phyloP scores from a whole-genome alignment of 2,113 vertebrate species.

The Procavia capensis region DNA sequence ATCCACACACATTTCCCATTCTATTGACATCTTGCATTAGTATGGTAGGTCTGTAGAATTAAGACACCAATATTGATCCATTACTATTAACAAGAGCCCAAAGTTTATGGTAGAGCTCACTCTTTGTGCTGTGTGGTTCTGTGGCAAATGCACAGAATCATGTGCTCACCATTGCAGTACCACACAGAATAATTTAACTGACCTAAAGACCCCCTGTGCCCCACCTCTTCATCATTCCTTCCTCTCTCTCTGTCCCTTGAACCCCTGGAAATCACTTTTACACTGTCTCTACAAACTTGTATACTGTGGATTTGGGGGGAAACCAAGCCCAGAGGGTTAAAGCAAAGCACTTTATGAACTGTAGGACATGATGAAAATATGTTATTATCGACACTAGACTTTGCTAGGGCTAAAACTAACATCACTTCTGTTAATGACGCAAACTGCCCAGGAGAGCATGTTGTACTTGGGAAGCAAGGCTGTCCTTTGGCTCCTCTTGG shows the following conservation, averaged over 20 bases:
- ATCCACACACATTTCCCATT: not conserved
- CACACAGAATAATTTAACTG: not conserved
- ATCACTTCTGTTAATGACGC: not conserved
- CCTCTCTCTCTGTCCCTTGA: not conserved
- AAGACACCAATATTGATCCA: not conserved
- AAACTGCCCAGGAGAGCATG: not conserved
- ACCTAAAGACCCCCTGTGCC: not conserved
- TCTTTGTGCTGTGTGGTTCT: not conserved
- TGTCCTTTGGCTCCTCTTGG: not conserved
- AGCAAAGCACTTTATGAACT: constrained; percentile 48
- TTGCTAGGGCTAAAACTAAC: constrained; percentile 28
- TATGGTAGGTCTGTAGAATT: not conserved
- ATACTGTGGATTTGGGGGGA: not conserved
- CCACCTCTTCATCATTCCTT: not conserved
- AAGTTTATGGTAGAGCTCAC: not conserved
- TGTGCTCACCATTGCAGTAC: not conserved
- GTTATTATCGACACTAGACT: constrained; percentile 4
- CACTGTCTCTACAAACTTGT: too few relatives aligned
- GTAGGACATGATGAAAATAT: constrained; percentile 13
- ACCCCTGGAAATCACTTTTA: not conserved
- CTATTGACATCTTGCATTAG: not conserved
- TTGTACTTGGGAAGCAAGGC: not conserved
- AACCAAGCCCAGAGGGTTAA: constrained; percentile 23
- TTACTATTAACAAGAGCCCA: not conserved
- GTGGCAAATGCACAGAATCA: not conserved